Evolutionary conservation across 2,888 invertebrate genomes (phyloP).

Genomic region (Sturmia bella): DNA sequence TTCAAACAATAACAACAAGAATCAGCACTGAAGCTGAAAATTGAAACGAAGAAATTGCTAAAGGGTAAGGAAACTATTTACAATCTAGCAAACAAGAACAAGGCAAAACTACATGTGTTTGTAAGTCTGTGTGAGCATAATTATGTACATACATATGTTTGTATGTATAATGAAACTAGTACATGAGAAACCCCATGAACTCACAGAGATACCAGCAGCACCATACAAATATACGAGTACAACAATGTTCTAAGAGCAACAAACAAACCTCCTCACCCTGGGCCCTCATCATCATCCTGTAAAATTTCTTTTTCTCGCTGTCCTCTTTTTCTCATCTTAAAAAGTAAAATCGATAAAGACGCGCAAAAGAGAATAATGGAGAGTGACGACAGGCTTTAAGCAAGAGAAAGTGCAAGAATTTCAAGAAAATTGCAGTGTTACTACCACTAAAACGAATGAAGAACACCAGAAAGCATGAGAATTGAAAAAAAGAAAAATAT

Average conservation of each 20-base stretch:
- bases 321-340: not conserved
- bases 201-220: not conserved
- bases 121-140: constrained; percentile 8
- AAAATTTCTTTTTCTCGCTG: not conserved
- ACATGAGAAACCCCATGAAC: constrained; percentile 7
- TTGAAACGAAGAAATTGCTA: constrained; percentile 71
- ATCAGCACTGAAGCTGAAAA: constrained; percentile 70
- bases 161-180: too few species aligned
- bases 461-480: constrained; percentile 24
- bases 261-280: constrained; percentile 36
- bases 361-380: constrained; percentile 69
- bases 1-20: constrained; percentile 63
- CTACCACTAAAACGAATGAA: constrained; percentile 21
- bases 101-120: not conserved
- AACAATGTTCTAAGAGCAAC: constrained; percentile 49
- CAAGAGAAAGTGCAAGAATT: constrained; percentile 69
- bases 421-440: constrained; percentile 65
- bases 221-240: constrained; percentile 44
- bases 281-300: constrained; percentile 7
- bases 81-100: constrained; percentile 58
- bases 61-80: constrained; percentile 61
- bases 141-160: constrained; percentile 38
- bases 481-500: constrained; percentile 29
- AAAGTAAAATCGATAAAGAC: constrained; percentile 68
- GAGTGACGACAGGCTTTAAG: constrained; percentile 63